Conservation (phyloP, 2,113 vertebrate species). For the Callipepla californica region DNA sequence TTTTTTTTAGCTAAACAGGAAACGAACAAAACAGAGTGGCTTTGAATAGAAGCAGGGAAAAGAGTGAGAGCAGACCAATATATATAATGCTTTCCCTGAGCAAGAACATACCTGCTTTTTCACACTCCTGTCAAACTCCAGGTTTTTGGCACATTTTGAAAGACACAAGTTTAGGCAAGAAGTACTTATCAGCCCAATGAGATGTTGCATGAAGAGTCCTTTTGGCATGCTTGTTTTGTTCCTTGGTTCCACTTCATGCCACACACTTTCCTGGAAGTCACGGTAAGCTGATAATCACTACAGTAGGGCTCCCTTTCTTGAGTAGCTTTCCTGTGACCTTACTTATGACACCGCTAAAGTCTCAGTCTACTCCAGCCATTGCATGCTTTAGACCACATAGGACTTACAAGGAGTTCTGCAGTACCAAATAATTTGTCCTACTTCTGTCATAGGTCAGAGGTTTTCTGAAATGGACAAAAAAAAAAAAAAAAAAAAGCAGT, state of each 20-base stretch:
- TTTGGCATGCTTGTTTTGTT: not conserved
- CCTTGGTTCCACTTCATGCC: not conserved
- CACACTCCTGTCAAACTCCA: not conserved
- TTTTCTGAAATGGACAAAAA: not conserved
- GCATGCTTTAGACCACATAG: not conserved
- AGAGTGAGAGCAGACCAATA: not conserved
- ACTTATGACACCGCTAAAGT: fast-evolving
- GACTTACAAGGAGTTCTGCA: not conserved
- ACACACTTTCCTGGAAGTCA: not conserved
- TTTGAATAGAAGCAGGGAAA: not conserved
- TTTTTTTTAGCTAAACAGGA: not conserved
- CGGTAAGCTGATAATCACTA: not conserved
- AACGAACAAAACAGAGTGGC: not conserved
- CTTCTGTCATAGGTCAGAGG: not conserved
- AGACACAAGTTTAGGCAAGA: not conserved
- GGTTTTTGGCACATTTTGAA: not conserved
- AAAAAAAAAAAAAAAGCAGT: not conserved
- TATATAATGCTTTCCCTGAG: not conserved
- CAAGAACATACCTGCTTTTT: not conserved
- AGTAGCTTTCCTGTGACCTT: not conserved
- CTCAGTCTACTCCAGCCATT: not conserved
- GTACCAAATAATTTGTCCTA: not conserved
- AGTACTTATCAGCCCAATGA: not conserved
- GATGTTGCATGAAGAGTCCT: fast-evolving
- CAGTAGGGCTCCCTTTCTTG: not conserved